Base-by-base conservation (phyloP, 1,140 invertebrate genomes). In the Lepidurus couesii region DNA sequence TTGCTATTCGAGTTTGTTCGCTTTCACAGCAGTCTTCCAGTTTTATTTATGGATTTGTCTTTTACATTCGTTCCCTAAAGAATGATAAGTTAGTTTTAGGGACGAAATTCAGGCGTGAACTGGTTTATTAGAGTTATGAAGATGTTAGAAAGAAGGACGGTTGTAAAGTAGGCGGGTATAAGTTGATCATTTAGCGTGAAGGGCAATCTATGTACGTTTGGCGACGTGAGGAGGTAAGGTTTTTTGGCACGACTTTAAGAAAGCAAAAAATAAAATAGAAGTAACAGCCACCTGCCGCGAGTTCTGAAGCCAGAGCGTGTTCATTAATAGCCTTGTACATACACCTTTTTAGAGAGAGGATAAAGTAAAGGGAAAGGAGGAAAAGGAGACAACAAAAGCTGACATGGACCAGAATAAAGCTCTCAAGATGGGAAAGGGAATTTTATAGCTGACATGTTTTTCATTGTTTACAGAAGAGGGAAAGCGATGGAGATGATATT, bases 371-470 rank as follows among this genome's bases (percentile, higher is more conserved):
- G 42, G 8, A 77, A 65, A 53, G 44, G n/a, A n/a, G n/a, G n/a
- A n/a, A n/a, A n/a, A n/a, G n/a, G 34, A 44, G 43, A 26, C 16
- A 44, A 75, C 3, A 75, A 44, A 75, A 44, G 11, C 34, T 42
- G 5, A 24, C 34, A 16, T 10, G 34, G 74, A 75, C n/a, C 24
- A 26, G 43, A 44, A 75, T 42, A 75, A 44, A 42, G 43, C 34
- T 21, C 16, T 42, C 34, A 75, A 44, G 10, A 24, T 75, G 24
- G 34, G 74, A 42, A 16, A 9, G 34, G 16, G 34, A 73, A 11
- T 42, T 75, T 42, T 75, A 75, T 44, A 75, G 43, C 43, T 42
- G 74, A 7, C 74, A 75, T 44, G 43, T 42, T 75, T 16, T 75
- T 75, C 74, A 44, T 75, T 75, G 34, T 42, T 75, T 75, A 26